phyloP scores from a whole-genome alignment of 2,888 invertebrate species.

The Rugalucina vietnamica region DNA sequence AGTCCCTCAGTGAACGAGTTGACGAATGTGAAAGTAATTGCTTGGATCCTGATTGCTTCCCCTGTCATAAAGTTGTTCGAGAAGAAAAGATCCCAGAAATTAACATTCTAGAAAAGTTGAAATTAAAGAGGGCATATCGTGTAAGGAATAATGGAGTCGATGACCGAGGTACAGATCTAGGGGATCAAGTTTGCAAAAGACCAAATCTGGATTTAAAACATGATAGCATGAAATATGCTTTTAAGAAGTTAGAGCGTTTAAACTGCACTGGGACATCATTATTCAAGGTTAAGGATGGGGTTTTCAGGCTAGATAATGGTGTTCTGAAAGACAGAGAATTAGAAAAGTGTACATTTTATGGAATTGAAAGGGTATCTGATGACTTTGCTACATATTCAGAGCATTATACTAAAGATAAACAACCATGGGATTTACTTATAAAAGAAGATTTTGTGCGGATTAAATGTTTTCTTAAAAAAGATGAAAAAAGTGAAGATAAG shows the following conservation, averaged over 20 bases:
- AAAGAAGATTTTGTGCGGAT: conserved; percentile 75
- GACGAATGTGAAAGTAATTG: conserved; percentile 40
- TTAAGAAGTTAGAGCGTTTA: conserved; percentile 64
- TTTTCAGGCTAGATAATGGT: conserved; percentile 64
- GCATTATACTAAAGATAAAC: conserved; percentile 45
- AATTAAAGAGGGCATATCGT: conserved; percentile 32
- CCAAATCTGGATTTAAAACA: conserved; percentile 68
- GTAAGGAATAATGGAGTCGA: not conserved
- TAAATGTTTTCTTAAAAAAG: conserved; percentile 64
- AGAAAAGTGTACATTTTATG: conserved; percentile 71
- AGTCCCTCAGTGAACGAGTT: not conserved
- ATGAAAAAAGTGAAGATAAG: not conserved
- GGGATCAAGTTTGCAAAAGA: conserved; percentile 62
- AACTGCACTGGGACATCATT: conserved; percentile 67
- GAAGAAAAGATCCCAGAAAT: conserved; percentile 18
- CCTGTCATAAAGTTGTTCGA: not conserved
- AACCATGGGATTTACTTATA: conserved; percentile 67
- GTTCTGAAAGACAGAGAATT: conserved; percentile 55
- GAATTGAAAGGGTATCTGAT: conserved; percentile 70
- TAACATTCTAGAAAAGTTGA: conserved; percentile 43
- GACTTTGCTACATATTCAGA: conserved; percentile 67
- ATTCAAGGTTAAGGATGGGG: conserved; percentile 66
- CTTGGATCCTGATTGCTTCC: conserved; percentile 23
- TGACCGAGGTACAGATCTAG: not conserved
- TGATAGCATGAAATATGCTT: conserved; percentile 71